These are phyloP conservation scores for Tipula lateralis DNA, from an alignment of 2,888 invertebrate species.

Conservation along the genomic window DNA sequence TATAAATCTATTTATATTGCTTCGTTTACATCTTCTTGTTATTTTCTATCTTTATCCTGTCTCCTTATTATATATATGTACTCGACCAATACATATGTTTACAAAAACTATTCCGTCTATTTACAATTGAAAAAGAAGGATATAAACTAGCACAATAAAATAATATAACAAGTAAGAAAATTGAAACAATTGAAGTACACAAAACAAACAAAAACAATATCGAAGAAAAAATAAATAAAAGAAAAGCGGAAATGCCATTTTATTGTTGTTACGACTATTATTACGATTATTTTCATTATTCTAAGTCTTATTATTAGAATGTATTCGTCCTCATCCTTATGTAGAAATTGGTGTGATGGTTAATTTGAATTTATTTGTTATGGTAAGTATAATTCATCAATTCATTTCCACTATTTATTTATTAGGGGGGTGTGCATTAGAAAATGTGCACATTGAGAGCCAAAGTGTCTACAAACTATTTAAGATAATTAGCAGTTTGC, in stretches of 20 bases:
- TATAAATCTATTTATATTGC: not conserved
- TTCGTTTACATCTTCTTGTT: not conserved
- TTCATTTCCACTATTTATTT: not conserved
- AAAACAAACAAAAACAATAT: not conserved
- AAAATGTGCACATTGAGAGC: not conserved
- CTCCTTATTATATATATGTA: not conserved
- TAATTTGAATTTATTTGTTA: not conserved
- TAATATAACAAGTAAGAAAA: not conserved
- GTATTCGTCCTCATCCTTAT: not conserved
- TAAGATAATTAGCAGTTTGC: not conserved
- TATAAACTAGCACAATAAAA: constrained; percentile 16
- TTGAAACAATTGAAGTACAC: constrained; percentile 2
- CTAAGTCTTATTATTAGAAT: not conserved
- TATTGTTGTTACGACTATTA: not conserved
- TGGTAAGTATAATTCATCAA: not conserved
- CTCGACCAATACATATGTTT: not conserved
- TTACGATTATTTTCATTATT: not conserved
- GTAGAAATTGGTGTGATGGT: not conserved
- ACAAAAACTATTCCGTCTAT: not conserved
- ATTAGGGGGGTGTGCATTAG: not conserved
- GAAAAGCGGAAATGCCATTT: constrained; percentile 5
- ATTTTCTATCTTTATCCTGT: not conserved
- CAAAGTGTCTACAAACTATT: not conserved
- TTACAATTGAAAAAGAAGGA: not conserved
- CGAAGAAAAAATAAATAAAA: not conserved